Evolutionary conservation across 2,888 invertebrate genomes (phyloP), one percentile per base, ranked within the genome.

Genomic region (Aphidius colemani): DNA sequence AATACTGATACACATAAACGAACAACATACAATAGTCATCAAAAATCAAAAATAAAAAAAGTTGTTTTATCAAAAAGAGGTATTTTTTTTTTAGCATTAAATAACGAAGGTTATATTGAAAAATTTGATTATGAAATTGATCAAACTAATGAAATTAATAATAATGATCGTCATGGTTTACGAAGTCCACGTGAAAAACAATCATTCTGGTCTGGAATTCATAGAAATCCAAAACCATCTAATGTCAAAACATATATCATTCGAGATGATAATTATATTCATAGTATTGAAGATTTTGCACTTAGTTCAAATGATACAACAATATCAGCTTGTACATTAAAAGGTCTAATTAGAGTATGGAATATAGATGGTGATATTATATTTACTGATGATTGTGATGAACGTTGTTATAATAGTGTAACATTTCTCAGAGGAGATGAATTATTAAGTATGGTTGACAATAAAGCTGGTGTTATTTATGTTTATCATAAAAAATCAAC

Each of bases 1-100:
- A 85, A 88, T 72, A 85, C 86, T 70, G 79, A 84, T 7, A 86
- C 85, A 7, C 85, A 85, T 68, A 85, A 85, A 63, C 81, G 86
- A 50, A 83, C 84, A 55, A 49, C 72, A n/a, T 80, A 75, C 43
- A 66, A 59, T 48, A 79, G 78, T 1, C 70, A 75, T 30, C 64
- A 69, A 43, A 70, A 69, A 3, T 64, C 66, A 40, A 50, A 68
- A 4, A 78, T 81, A 18, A 72, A 68, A 45, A 81, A 79, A 59
- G 85, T 87, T 3, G 82, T 88, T 6, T 84, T 86, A 63, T 84
- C 85, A 2, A 73, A 72, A 2, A 82, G 84, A 65, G 85, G 85
- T 6, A 83, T 84, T 1, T 83, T 84, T 39, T 87, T 90, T 60
- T 83, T 90, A 10, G 87, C 89, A 0, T 78, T 89, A 8, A 86